phyloP scores from a whole-genome alignment of 2,888 invertebrate species.

The Euphydryas editha region DNA sequence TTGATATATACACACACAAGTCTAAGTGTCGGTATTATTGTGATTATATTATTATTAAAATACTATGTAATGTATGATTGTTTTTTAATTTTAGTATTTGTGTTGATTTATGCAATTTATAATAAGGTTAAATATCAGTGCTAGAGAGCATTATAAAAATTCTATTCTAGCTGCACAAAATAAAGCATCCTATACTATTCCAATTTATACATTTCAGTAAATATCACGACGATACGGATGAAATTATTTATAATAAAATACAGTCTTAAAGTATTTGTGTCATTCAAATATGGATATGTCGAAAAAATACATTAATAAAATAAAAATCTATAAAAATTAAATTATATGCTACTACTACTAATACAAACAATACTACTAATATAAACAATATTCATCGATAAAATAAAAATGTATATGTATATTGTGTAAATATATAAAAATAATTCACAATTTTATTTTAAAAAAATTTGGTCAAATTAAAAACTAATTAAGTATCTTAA shows the following conservation, averaged over 20 bases:
- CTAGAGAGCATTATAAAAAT: slow-evolving; percentile 24
- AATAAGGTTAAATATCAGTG: neutral
- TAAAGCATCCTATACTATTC: neutral
- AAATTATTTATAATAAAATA: slow-evolving; percentile 21
- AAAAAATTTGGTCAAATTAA: slow-evolving; percentile 28
- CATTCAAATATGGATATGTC: neutral
- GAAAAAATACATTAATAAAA: neutral
- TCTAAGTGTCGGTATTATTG: too few relatives aligned
- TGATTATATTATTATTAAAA: too few relatives aligned
- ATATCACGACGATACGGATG: slow-evolving; percentile 23
- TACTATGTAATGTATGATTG: too few relatives aligned
- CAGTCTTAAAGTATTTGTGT: slow-evolving; percentile 34
- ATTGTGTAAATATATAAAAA: neutral
- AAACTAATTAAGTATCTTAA: slow-evolving; percentile 64
- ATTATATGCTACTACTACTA: slow-evolving; percentile 2
- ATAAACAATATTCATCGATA: slow-evolving; percentile 1
- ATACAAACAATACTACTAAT: too few relatives aligned
- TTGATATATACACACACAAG: too few relatives aligned
- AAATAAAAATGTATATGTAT: neutral
- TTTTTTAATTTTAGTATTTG: neutral
- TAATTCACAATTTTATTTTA: neutral
- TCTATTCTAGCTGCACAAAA: neutral
- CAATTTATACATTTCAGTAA: slow-evolving; percentile 13
- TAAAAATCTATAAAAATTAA: neutral
- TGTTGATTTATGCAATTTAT: neutral